phyloP scores from a whole-genome alignment of 2,797 vertebrate genomes.

The Takifugu ocellatus region DNA sequence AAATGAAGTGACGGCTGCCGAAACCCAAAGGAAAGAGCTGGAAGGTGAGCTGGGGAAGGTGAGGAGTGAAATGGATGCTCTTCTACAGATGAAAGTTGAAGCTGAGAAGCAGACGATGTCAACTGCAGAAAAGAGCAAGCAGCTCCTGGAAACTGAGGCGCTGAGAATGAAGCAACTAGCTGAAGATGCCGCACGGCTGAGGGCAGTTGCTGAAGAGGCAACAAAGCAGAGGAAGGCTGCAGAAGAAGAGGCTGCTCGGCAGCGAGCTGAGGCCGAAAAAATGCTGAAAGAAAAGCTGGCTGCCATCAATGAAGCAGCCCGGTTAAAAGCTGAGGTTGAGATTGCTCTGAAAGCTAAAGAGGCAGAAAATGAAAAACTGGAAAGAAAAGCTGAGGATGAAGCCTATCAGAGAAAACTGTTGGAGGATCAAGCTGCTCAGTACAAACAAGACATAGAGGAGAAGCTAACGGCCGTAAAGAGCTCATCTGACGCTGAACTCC shows the following conservation, averaged over 20 bases:
- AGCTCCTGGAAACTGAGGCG: slow-evolving; percentile 88
- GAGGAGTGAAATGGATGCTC: slow-evolving; percentile 87
- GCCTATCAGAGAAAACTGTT: slow-evolving; percentile 90
- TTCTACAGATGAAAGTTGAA: slow-evolving; percentile 82
- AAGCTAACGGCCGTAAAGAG: slow-evolving; percentile 86
- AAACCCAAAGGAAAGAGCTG: slow-evolving; percentile 83
- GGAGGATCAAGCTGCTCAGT: slow-evolving; percentile 91
- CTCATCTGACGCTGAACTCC: slow-evolving; percentile 83
- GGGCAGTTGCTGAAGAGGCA: slow-evolving; percentile 87
- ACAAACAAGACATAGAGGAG: slow-evolving; percentile 91
- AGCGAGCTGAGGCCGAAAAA: slow-evolving; percentile 88
- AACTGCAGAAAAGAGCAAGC: slow-evolving; percentile 89
- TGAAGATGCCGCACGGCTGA: slow-evolving; percentile 86
- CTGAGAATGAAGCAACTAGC: slow-evolving; percentile 88
- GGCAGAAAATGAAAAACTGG: slow-evolving; percentile 90
- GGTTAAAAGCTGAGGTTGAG: slow-evolving; percentile 88
- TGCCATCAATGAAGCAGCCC: slow-evolving; percentile 87
- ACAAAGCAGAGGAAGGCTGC: slow-evolving; percentile 89
- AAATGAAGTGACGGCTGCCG: slow-evolving; percentile 79
- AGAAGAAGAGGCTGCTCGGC: slow-evolving; percentile 84
- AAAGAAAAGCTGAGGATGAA: slow-evolving; percentile 90
- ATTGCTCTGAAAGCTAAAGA: slow-evolving; percentile 93
- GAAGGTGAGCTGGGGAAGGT: slow-evolving; percentile 90
- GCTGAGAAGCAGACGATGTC: slow-evolving; percentile 87
- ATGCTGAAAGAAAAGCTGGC: slow-evolving; percentile 92